A percentile compares a stretch with the other conserved stretches of the same genome.
Conservation (phyloP, 2,888 invertebrate species). For the Helleia helle region DNA sequence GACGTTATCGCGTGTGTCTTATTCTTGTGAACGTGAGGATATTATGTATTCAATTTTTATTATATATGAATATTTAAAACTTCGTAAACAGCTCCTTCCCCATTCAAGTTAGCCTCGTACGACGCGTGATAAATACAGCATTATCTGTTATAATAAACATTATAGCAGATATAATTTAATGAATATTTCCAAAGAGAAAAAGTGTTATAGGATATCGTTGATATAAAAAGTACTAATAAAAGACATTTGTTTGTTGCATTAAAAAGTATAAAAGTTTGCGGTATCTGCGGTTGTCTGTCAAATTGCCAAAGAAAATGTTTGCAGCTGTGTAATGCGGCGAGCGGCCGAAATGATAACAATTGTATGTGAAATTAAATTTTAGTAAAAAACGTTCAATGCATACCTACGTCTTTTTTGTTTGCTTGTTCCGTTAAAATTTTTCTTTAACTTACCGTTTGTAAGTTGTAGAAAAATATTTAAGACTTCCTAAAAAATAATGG, state of each 20-base stretch:
- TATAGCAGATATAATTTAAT: no score
- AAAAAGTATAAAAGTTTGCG: background rate
- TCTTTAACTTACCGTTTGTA: no score
- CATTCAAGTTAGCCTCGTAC: slow-evolving; percentile 14
- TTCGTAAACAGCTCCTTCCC: slow-evolving; percentile 29
- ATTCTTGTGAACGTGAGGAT: slow-evolving; percentile 47
- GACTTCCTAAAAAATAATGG: no score
- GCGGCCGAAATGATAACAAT: background rate
- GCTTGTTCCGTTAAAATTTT: no score
- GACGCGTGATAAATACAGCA: no score
- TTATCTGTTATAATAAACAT: slow-evolving; percentile 4
- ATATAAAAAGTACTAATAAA: no score
- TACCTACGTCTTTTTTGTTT: no score
- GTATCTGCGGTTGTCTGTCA: slow-evolving; percentile 3
- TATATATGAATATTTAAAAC: slow-evolving; percentile 40
- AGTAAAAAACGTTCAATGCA: no score
- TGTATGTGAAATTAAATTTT: background rate
- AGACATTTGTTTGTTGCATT: background rate
- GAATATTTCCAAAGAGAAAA: no score
- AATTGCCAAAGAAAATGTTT: slow-evolving; percentile 6
- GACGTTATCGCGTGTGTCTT: slow-evolving; percentile 55
- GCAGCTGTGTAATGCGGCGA: slow-evolving; percentile 6
- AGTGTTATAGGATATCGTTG: no score
- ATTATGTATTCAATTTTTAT: slow-evolving; percentile 41
- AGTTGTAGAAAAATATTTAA: no score